A percentile compares a stretch with the other conserved stretches of the same genome.
Conservation (phyloP, 2,888 invertebrate genomes). For the Platypus cylindrus region DNA sequence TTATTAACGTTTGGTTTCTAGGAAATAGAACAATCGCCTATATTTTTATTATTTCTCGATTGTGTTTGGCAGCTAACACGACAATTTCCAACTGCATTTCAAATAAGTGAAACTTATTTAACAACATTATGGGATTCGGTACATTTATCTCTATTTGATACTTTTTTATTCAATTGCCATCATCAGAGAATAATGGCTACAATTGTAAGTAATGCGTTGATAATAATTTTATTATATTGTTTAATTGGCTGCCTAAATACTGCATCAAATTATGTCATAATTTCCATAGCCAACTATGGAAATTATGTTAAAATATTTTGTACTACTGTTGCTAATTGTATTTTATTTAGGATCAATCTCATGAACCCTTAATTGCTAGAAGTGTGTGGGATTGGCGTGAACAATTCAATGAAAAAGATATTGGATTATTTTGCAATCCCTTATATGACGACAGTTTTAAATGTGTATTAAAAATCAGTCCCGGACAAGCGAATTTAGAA, state of each 20-base stretch:
- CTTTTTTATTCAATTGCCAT: slow-evolving; percentile 83
- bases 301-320: too few relatives aligned
- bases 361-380: slow-evolving; percentile 44
- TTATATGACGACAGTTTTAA: slow-evolving; percentile 43
- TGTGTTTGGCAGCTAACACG: slow-evolving; percentile 84
- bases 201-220: slow-evolving; percentile 43
- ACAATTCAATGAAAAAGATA: slow-evolving; percentile 73
- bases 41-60: slow-evolving; percentile 85
- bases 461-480: slow-evolving; percentile 39
- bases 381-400: slow-evolving; percentile 87
- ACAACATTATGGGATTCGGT: slow-evolving; percentile 85
- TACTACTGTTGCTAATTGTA: slow-evolving; percentile 6
- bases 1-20: slow-evolving; percentile 2
- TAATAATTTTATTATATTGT: too few relatives aligned
- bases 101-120: slow-evolving; percentile 85
- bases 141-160: slow-evolving; percentile 80
- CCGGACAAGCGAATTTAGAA: slow-evolving; percentile 44
- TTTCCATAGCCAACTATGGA: too few relatives aligned
- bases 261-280: too few relatives aligned
- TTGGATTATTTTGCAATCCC: slow-evolving; percentile 74
- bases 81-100: slow-evolving; percentile 81
- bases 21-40: slow-evolving; percentile 59
- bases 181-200: slow-evolving; percentile 59
- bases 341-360: slow-evolving; percentile 34
- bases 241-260: too few relatives aligned